phyloP scores from a whole-genome alignment of 2,888 invertebrate genomes.

The Nephrotoma guestfalica region DNA sequence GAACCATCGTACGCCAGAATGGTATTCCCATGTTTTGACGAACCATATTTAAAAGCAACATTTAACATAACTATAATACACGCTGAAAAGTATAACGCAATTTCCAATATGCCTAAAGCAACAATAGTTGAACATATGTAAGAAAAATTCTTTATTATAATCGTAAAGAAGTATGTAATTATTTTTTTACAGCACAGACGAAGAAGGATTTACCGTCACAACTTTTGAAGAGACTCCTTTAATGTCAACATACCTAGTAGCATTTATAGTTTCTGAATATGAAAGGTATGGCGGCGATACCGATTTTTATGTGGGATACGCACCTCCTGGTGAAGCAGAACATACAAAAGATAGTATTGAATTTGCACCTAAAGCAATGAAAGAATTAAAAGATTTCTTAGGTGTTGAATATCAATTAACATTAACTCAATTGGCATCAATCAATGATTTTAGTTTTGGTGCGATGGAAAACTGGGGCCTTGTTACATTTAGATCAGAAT shows the following conservation, averaged over 20 bases:
- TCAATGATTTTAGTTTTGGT: conserved; percentile 40
- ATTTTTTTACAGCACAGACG: background rate
- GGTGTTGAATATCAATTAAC: background rate
- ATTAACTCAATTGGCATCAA: conserved; percentile 37
- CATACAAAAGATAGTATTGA: background rate
- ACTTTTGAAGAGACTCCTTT: conserved; percentile 18
- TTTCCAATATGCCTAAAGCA: background rate
- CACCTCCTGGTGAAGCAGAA: background rate
- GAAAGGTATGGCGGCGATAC: background rate
- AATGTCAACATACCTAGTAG: conserved; percentile 61
- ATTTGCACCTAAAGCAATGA: conserved; percentile 4
- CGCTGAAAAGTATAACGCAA: background rate
- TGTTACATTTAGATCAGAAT: conserved; percentile 36
- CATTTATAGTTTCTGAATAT: conserved; percentile 44
- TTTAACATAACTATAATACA: conserved; percentile 38
- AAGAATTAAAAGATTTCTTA: conserved; percentile 1
- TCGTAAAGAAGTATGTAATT: background rate
- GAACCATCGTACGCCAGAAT: conserved; percentile 42
- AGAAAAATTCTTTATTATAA: background rate
- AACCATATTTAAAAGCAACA: conserved; percentile 46
- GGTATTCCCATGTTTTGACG: conserved; percentile 57
- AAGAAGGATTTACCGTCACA: background rate
- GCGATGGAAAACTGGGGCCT: conserved; percentile 45
- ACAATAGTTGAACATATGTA: background rate
- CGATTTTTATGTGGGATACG: background rate